Conservation (phyloP, 2,888 invertebrate genomes). For the Pyrocoelia pectoralis region DNA sequence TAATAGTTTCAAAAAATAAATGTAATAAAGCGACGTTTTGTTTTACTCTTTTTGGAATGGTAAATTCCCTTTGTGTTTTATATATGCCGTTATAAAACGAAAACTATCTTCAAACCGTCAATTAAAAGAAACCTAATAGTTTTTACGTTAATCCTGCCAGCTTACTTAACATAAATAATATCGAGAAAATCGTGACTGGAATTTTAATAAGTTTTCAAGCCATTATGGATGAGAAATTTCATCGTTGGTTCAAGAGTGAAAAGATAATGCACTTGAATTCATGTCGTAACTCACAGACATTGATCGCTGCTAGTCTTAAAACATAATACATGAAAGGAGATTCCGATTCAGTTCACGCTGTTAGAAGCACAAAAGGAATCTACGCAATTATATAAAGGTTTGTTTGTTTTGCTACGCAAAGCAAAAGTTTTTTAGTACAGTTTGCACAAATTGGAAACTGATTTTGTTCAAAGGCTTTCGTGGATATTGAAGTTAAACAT, state of each 20-base stretch:
- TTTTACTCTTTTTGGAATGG: neutral
- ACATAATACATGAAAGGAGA: neutral
- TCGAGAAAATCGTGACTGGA: conserved; percentile 12
- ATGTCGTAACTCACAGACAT: conserved; percentile 10
- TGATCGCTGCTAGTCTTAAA: conserved; percentile 15
- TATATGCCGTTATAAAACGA: neutral
- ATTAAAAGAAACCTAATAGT: neutral
- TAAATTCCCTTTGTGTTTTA: no score
- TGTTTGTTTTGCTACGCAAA: neutral
- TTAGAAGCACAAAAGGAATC: neutral
- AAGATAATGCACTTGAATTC: conserved; percentile 22
- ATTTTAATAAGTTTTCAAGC: conserved; percentile 20
- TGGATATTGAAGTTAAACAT: no score
- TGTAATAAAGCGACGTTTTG: neutral
- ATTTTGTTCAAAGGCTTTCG: no score
- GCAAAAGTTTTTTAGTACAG: no score
- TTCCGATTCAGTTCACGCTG: neutral
- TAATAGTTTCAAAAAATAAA: conserved; percentile 1
- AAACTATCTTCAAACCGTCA: neutral
- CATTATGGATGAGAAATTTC: conserved; percentile 23
- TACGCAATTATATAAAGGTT: conserved; percentile 16
- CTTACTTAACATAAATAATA: conserved; percentile 25
- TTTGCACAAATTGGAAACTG: no score
- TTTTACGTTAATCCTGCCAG: neutral
- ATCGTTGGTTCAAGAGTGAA: conserved; percentile 17